Conservation (phyloP, 2,888 invertebrate genomes). For the Helleia helle region DNA sequence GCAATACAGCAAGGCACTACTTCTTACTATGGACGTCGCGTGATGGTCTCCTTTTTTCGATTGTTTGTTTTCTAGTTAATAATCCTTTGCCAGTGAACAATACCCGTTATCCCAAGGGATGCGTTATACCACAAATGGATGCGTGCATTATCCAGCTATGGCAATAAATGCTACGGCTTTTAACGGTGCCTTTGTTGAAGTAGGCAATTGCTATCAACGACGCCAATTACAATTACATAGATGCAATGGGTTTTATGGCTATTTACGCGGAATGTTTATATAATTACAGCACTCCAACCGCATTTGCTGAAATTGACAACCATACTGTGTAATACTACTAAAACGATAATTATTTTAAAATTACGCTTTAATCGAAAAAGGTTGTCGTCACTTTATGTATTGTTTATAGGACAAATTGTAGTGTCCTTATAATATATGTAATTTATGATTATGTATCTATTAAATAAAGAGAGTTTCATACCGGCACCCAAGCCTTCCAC, state of each 20-base stretch:
- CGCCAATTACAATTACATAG: conserved; percentile 12
- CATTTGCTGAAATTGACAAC: conserved; percentile 8
- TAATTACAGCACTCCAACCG: conserved; percentile 9
- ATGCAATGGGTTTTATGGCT: conserved; percentile 12
- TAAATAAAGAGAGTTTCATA: too few relatives aligned
- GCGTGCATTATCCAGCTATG: conserved; percentile 41
- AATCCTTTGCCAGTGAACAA: too few relatives aligned
- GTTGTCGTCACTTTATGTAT: too few relatives aligned
- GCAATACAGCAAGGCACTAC: too few relatives aligned
- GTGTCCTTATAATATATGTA: too few relatives aligned
- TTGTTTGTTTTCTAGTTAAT: too few relatives aligned
- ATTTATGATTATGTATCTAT: too few relatives aligned
- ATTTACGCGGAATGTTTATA: conserved; percentile 9
- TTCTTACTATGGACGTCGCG: too few relatives aligned
- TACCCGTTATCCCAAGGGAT: conserved; percentile 18
- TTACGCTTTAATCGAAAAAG: too few relatives aligned
- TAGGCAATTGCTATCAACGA: conserved; percentile 41
- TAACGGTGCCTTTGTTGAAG: conserved; percentile 54
- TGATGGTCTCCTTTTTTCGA: too few relatives aligned
- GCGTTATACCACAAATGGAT: conserved; percentile 47
- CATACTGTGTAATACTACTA: background rate
- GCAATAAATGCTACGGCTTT: conserved; percentile 50
- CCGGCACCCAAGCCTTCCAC: too few relatives aligned
- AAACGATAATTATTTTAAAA: background rate
- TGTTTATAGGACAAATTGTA: too few relatives aligned